These are phyloP conservation scores for Salminus brasiliensis DNA, from an alignment of 2,113 vertebrate genomes.

Conservation along the genomic window DNA sequence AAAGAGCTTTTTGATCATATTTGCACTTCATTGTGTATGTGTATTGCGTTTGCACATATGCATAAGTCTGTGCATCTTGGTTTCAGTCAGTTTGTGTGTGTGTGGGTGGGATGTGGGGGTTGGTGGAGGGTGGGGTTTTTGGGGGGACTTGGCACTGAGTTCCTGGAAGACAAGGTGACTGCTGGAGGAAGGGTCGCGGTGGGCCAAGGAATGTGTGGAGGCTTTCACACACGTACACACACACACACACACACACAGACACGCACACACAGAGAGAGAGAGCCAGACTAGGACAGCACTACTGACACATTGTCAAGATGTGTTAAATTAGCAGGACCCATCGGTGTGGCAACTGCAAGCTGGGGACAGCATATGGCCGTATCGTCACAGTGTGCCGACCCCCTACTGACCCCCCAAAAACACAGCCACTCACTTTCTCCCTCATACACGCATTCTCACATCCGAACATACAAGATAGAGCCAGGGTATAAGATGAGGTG, in stretches of 20 bases:
- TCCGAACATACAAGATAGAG: conserved; percentile 13
- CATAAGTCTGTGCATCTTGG: conserved; percentile 16
- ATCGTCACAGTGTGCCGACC: conserved; percentile 48
- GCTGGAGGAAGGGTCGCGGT: conserved; percentile 63
- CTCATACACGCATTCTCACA: conserved; percentile 35
- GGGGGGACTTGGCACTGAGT: conserved; percentile 65
- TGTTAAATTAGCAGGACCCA: conserved; percentile 78
- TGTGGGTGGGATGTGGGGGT: neutral
- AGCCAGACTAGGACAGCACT: conserved; percentile 71
- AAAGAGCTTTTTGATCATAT: too few species aligned
- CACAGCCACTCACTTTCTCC: conserved; percentile 16
- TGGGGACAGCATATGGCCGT: conserved; percentile 81
- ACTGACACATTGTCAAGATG: conserved; percentile 84
- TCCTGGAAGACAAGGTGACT: conserved; percentile 74
- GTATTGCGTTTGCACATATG: neutral
- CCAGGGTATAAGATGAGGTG: neutral
- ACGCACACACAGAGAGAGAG: conserved; percentile 36
- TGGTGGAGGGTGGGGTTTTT: conserved; percentile 10
- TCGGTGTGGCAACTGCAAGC: conserved; percentile 78
- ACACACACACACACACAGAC: conserved; percentile 56
- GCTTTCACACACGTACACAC: conserved; percentile 57
- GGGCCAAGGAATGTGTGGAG: conserved; percentile 71
- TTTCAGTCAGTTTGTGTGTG: conserved; percentile 34
- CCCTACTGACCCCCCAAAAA: conserved; percentile 44
- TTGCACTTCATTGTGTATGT: neutral